These are phyloP conservation scores for Agriopis aurantiaria DNA, from an alignment of 2,888 invertebrate genomes.

Conservation along the genomic window DNA sequence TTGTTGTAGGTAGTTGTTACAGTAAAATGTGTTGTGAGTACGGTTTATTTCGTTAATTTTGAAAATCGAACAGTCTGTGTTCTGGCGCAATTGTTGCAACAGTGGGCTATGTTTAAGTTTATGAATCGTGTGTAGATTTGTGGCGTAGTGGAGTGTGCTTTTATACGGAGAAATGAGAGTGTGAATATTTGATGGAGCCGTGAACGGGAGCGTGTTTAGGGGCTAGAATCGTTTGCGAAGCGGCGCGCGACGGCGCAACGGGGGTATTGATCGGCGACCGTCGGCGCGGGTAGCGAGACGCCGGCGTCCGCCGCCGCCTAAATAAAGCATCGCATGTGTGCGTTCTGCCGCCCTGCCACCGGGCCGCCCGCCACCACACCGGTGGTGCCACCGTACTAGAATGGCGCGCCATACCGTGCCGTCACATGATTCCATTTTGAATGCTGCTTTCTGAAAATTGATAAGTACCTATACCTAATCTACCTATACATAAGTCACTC, in stretches of 20 bases:
- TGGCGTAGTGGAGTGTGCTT: conserved; percentile 57
- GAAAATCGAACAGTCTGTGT: conserved; percentile 24
- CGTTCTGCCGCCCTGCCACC: conserved; percentile 74
- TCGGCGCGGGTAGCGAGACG: conserved; percentile 79
- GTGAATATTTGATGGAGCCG: conserved; percentile 85
- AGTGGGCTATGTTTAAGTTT: conserved; percentile 19
- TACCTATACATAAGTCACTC: no score
- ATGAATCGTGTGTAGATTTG: conserved; percentile 44
- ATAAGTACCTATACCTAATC: background rate
- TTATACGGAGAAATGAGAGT: conserved; percentile 77
- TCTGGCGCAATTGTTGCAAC: conserved; percentile 6
- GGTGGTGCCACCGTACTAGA: conserved; percentile 49
- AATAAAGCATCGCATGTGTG: conserved; percentile 85
- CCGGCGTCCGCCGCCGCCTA: conserved; percentile 84
- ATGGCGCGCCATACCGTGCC: conserved; percentile 42
- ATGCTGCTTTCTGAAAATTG: conserved; percentile 1
- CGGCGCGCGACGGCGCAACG: conserved; percentile 83
- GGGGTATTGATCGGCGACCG: conserved; percentile 83
- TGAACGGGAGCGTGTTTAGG: conserved; percentile 75
- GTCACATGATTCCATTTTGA: conserved; percentile 38
- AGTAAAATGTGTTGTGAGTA: conserved; percentile 9
- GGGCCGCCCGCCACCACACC: conserved; percentile 50
- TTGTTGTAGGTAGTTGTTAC: conserved; percentile 4
- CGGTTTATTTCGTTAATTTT: conserved; percentile 10
- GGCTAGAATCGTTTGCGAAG: conserved; percentile 75